Evolutionary conservation across 2,888 invertebrate species (phyloP), one percentile per base, ranked within the genome.

Genomic region (Epistrophe eligans): DNA sequence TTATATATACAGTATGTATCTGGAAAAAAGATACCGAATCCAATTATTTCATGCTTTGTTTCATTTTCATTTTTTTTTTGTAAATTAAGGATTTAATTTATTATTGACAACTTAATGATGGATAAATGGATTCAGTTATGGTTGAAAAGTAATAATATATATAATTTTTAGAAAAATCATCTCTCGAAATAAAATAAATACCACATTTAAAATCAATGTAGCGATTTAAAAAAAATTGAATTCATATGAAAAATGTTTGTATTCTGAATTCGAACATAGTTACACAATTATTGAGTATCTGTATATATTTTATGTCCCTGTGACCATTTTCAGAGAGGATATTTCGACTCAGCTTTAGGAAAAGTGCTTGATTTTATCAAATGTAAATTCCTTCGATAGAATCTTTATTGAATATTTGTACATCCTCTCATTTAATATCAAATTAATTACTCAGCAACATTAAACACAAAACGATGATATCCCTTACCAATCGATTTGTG

Each of bases 371-470:
- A 28, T 15, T 28, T 55, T 0, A 15, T 10, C 32, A 57, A n/a
- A 57, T 62, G 62, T 13, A 19, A 40, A 62, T 40, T 40, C 13
- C 24, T 10, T 43, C 40, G 13, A 62, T 13, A 15, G 40, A 24
- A 40, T 64, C 64, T n/a, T 11, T 32, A 70, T 55, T 32, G n/a
- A 55, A 55, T 55, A 70, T 40, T 55, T 38, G 52, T n/a, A 10
- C 70, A 55, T 55, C 55, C 28, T 45, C 3, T 19, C 60, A 70
- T 77, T 60, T 60, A 77, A 67, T 77, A 60, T 55, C 8, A 62
- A 71, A 77, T 77, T 77, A 77, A 77, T 71, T 71, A 60, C 64
- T 15, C 38, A 24, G 35, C 32, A 64, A 55, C 24, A 50, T 52
- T 38, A 45, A 40, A 62, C 58, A 15, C 19, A 77, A 50, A 45